Conservation (phyloP, 92 coral and sea anemone species). For the Scolanthus callimorphus region DNA sequence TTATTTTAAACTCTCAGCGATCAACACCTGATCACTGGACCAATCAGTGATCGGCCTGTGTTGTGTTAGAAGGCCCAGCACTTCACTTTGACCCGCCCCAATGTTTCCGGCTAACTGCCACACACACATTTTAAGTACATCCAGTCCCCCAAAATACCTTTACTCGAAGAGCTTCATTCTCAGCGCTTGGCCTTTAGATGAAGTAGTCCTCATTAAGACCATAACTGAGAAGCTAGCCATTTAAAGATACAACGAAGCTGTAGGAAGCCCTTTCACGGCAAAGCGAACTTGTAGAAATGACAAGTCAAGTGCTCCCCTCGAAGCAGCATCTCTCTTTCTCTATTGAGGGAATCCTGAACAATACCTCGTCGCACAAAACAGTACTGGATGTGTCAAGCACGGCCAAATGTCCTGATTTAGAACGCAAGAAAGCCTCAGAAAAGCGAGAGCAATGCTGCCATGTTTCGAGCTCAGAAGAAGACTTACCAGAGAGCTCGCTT, state of each 20-base stretch:
- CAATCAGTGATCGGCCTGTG: constrained; percentile 83
- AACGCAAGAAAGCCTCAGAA: background rate
- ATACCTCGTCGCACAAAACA: constrained; percentile 6
- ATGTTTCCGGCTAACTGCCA: constrained; percentile 77
- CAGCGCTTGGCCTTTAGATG: background rate
- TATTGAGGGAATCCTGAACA: constrained; percentile 76
- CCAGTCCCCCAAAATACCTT: constrained; percentile 43
- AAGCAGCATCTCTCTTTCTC: constrained; percentile 62
- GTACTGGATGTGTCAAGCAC: background rate
- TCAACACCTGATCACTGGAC: constrained; percentile 81
- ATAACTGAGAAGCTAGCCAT: background rate
- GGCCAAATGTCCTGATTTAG: background rate
- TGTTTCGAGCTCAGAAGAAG: background rate
- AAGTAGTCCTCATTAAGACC: background rate
- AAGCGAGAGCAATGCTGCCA: background rate
- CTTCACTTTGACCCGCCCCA: constrained; percentile 83
- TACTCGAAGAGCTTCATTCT: constrained; percentile 11
- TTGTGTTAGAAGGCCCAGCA: constrained; percentile 81
- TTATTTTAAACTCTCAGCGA: constrained; percentile 86
- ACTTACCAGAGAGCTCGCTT: background rate
- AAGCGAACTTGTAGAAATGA: background rate
- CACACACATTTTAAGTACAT: constrained; percentile 52
- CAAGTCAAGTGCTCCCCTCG: constrained; percentile 36
- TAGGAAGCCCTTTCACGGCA: no score
- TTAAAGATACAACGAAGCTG: no score